Evolutionary conservation across 2,888 invertebrate genomes (phyloP), one percentile per base, ranked within the genome.

Genomic region (Nemotelus pantherinus): DNA sequence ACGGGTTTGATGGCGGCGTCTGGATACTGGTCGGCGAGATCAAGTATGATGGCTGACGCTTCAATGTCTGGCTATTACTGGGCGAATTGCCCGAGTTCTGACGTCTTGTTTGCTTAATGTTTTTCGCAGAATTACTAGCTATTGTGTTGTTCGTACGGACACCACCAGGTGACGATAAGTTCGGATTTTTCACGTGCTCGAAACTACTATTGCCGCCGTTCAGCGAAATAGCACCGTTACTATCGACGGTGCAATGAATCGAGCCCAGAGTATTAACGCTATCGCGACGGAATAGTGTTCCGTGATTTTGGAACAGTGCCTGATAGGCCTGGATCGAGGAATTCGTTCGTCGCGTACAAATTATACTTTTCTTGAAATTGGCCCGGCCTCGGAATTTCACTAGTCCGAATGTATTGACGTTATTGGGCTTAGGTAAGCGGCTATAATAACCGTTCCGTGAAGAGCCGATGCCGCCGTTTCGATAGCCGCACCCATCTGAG

Each of bases 331-430:
- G 50, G 7, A 48, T 53, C 5, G 68, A 53, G n/a, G 70, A 70
- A 55, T 70, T 70, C 10, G 53, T n/a, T 57, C 77, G 77, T 9
- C 79, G 58, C 45, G 57, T 71, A n/a, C 41, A 65, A 39, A 80
- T 9, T 3, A 77, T 53, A 48, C 64, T 76, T 48, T 79, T 78
- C n/a, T 68, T 76, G 10, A 80, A 80, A 47, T 64, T 43, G n/a
- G 78, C 76, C 6, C 68, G 67, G 45, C 78, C 77, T 9, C 58
- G 70, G 1, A 80, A n/a, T 70, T 77, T 78, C 10, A 68, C 57
- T 48, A 80, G 58, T 41, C 77, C 77, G 53, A 79, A 80, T 3
- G 57, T 50, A 55, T 79, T 79, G 7, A 77, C 70, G 41, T 74
- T 44, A 39, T 77, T 55, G 1, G 80, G 80, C 65, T 60, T 76